Percentiles rank a stretch among this genome's conserved stretches.
phyloP scores from a whole-genome alignment of 1,140 invertebrate genomes.

The Calephelis nemesis region DNA sequence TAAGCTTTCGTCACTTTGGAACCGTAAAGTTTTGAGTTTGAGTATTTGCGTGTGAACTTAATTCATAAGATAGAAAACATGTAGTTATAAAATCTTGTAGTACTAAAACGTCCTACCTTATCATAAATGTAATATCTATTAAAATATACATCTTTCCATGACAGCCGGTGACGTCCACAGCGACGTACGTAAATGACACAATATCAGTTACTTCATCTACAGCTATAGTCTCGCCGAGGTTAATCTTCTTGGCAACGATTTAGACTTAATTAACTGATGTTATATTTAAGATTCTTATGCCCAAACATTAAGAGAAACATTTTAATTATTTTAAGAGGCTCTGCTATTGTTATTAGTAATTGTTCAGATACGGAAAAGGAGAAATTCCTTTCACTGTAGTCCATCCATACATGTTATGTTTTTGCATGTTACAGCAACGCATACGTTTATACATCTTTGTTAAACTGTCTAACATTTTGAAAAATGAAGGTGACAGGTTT shows the following conservation, averaged over 20 bases:
- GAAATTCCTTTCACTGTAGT: too few relatives aligned
- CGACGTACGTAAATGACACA: conserved; percentile 18
- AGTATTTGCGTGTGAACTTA: too few relatives aligned
- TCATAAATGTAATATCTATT: neutral
- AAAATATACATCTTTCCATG: conserved; percentile 31
- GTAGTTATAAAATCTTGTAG: neutral
- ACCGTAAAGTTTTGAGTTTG: too few relatives aligned
- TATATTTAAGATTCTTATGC: conserved; percentile 9
- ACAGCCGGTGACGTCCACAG: conserved; percentile 37
- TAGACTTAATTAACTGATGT: conserved; percentile 43
- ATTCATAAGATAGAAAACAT: too few relatives aligned
- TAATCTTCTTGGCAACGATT: conserved; percentile 48
- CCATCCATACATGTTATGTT: too few relatives aligned
- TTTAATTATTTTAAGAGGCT: conserved; percentile 13
- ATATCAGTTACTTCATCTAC: conserved; percentile 10
- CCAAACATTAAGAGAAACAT: neutral
- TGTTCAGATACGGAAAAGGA: neutral
- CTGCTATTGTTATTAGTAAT: neutral
- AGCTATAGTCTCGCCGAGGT: conserved; percentile 32
- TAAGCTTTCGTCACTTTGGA: too few relatives aligned
- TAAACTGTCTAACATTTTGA: too few relatives aligned
- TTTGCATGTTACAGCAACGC: too few relatives aligned
- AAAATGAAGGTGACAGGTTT: too few relatives aligned
- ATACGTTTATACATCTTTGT: too few relatives aligned
- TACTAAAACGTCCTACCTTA: neutral